phyloP scores from a whole-genome alignment of 2,797 vertebrate genomes.

The Pitangus sulphuratus region DNA sequence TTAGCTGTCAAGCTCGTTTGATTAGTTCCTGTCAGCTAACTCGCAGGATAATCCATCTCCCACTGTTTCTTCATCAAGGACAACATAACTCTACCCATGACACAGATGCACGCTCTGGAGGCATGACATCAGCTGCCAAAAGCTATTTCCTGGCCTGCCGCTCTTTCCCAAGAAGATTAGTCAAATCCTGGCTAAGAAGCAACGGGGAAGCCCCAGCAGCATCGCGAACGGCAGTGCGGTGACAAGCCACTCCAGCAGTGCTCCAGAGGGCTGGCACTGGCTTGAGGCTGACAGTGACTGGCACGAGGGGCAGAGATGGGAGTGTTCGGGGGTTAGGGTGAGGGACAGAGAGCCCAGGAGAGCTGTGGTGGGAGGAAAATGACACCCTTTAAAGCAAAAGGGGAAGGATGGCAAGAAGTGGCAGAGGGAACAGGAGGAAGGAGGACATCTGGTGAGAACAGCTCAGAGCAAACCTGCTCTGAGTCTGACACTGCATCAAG shows the following conservation, averaged over 20 bases:
- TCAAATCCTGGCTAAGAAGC: not conserved
- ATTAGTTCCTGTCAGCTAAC: constrained; percentile 53
- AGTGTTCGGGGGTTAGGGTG: rapidly evolving
- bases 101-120: not conserved
- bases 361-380: not conserved
- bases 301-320: not conserved
- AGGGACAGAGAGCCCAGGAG: not conserved
- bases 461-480: not conserved
- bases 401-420: not conserved
- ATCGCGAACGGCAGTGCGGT: not conserved
- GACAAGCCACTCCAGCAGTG: not conserved
- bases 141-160: not conserved
- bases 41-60: constrained; percentile 45
- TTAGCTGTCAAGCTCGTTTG: constrained; percentile 7
- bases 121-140: constrained; percentile 1
- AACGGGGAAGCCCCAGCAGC: not conserved
- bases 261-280: rapidly evolving
- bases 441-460: not conserved
- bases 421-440: not conserved
- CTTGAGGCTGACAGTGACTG: not conserved
- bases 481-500: not conserved
- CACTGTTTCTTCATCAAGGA: constrained; percentile 34
- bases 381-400: not conserved
- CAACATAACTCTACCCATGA: not conserved
- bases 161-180: not conserved